Conservation (phyloP, 2,113 vertebrate species). For the Craseonycteris thonglongyai region DNA sequence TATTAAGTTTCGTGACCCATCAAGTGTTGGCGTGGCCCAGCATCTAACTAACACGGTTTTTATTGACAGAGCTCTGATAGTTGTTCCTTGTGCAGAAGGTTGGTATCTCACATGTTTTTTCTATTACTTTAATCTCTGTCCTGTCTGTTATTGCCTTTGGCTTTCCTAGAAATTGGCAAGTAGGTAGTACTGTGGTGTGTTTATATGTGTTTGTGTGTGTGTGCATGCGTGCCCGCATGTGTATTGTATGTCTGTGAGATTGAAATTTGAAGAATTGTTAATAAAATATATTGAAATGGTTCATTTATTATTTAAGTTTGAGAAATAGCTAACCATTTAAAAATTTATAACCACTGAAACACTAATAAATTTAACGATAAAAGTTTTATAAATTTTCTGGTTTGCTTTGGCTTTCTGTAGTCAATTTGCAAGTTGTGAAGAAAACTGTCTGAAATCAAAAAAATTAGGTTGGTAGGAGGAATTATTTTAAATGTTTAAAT, state of each 20-base stretch:
- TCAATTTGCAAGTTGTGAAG: constrained; percentile 21
- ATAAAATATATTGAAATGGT: constrained; percentile 27
- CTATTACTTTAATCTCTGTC: constrained; percentile 63
- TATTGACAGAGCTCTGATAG: constrained; percentile 99
- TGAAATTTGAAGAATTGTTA: not conserved
- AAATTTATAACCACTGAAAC: no score
- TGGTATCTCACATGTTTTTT: constrained; percentile 80
- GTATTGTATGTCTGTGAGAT: not conserved
- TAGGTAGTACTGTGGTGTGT: constrained; percentile 27
- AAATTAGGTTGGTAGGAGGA: not conserved
- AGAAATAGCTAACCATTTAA: constrained; percentile 1
- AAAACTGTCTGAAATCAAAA: constrained; percentile 28
- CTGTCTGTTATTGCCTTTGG: constrained; percentile 63
- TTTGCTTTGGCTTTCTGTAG: constrained; percentile 39
- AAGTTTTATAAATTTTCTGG: not conserved
- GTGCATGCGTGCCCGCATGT: no score
- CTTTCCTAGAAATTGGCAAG: constrained; percentile 63
- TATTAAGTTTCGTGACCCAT: constrained; percentile 94
- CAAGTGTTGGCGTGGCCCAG: constrained; percentile 98
- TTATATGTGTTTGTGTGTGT: not conserved
- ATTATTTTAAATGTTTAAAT: constrained; percentile 19
- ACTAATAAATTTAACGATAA: no score
- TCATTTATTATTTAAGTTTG: not conserved
- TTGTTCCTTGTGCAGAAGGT: constrained; percentile 99
- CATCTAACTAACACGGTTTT: constrained; percentile 99